Conservation (phyloP, 2,113 vertebrate species). For the Neopipo cinnamomea region DNA sequence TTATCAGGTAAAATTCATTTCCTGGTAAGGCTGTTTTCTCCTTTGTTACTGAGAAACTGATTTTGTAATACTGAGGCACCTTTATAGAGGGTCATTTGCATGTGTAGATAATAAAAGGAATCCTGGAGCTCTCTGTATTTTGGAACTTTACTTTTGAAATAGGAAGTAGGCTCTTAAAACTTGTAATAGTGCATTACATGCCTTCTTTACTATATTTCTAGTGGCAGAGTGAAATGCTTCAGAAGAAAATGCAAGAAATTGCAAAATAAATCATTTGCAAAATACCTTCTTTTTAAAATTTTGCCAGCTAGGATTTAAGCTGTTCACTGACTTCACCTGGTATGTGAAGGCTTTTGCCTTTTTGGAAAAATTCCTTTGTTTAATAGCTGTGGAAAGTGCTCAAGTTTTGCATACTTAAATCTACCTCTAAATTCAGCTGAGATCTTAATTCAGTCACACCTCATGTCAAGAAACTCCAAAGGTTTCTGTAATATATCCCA, state of each 20-base stretch:
- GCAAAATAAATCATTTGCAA: neutral
- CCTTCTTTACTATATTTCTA: neutral
- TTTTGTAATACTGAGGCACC: neutral
- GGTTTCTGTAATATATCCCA: neutral
- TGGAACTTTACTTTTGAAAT: neutral
- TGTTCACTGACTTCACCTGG: neutral
- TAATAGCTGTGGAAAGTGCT: neutral
- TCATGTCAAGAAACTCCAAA: neutral
- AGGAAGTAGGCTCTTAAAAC: neutral
- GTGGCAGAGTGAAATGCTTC: neutral
- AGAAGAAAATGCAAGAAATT: neutral
- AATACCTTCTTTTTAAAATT: neutral
- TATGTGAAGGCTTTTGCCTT: neutral
- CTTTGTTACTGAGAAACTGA: neutral
- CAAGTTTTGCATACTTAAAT: neutral
- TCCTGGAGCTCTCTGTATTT: neutral
- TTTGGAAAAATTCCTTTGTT: neutral
- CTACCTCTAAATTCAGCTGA: neutral
- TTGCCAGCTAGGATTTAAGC: neutral
- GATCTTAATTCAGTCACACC: neutral
- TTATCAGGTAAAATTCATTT: conserved; percentile 85
- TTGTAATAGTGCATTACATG: neutral
- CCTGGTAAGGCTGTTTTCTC: neutral
- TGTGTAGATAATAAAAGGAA: neutral
- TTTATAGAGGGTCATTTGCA: neutral